A percentile compares a stretch with the other conserved stretches of the same genome.
Conservation (phyloP, 2,888 invertebrate genomes). For the Helleia helle region DNA sequence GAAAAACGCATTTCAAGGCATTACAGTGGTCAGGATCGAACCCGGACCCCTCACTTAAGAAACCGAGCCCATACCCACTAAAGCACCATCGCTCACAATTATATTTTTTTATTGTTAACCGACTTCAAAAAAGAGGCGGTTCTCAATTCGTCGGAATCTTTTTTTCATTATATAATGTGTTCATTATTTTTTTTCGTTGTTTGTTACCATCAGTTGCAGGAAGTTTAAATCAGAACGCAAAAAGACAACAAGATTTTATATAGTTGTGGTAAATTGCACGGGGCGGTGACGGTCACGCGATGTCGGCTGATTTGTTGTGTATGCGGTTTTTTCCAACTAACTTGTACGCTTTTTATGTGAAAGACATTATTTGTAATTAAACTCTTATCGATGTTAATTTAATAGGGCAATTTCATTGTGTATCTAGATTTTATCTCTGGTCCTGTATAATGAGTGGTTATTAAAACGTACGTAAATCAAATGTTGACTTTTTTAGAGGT, state of each 20-base stretch:
- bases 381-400: conserved; percentile 1
- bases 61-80: too few species aligned
- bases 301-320: conserved; percentile 6
- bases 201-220: background rate
- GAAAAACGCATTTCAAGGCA: too few species aligned
- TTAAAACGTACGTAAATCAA: too few species aligned
- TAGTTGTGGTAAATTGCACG: conserved; percentile 15
- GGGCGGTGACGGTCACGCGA: conserved; percentile 18
- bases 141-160: too few species aligned
- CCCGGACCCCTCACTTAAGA: too few species aligned
- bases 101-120: too few species aligned
- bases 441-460: too few species aligned
- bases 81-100: too few species aligned
- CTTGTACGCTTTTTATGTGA: background rate
- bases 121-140: too few species aligned
- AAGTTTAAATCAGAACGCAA: conserved; percentile 10
- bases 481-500: too few species aligned
- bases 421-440: background rate
- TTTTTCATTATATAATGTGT: background rate
- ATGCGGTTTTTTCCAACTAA: background rate
- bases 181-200: too few species aligned
- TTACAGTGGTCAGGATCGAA: too few species aligned
- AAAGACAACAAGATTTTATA: conserved; percentile 23
- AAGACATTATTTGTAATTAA: background rate
- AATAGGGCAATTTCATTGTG: conserved; percentile 6